Conservation (phyloP, 2,888 invertebrate genomes). For the Eurytoma adleriae region DNA sequence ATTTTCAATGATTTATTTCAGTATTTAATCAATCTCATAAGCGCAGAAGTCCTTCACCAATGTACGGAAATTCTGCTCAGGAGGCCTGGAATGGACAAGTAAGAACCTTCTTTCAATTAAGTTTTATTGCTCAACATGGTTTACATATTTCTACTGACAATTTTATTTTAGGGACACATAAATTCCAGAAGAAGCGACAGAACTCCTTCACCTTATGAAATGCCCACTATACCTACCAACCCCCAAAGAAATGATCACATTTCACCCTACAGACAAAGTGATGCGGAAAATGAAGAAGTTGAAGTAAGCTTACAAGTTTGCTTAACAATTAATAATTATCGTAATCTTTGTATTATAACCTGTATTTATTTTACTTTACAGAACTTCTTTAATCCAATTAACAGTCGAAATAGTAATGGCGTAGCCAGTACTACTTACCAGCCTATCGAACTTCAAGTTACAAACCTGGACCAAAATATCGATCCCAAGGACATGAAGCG, state of each 20-base stretch:
- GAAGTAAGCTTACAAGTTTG: constrained; percentile 64
- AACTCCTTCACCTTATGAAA: constrained; percentile 73
- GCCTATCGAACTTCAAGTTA: constrained; percentile 81
- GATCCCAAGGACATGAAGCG: constrained; percentile 82
- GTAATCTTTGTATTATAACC: not conserved
- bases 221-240: constrained; percentile 60
- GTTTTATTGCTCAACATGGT: not conserved
- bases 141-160: not conserved
- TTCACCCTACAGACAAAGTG: constrained; percentile 66
- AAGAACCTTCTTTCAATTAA: constrained; percentile 20
- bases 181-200: constrained; percentile 65
- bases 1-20: constrained; percentile 64
- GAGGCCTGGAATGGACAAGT: constrained; percentile 71
- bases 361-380: constrained; percentile 53
- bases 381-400: constrained; percentile 75
- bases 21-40: constrained; percentile 66
- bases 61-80: constrained; percentile 65
- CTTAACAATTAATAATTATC: not conserved
- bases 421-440: constrained; percentile 65
- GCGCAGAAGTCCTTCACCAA: constrained; percentile 71
- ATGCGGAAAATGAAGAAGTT: constrained; percentile 72
- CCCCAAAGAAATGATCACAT: constrained; percentile 64
- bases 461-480: constrained; percentile 85
- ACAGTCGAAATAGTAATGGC: constrained; percentile 64
- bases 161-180: constrained; percentile 61